These are phyloP conservation scores for Falco naumanni DNA, from an alignment of 2,797 vertebrate species.

Conservation along the genomic window DNA sequence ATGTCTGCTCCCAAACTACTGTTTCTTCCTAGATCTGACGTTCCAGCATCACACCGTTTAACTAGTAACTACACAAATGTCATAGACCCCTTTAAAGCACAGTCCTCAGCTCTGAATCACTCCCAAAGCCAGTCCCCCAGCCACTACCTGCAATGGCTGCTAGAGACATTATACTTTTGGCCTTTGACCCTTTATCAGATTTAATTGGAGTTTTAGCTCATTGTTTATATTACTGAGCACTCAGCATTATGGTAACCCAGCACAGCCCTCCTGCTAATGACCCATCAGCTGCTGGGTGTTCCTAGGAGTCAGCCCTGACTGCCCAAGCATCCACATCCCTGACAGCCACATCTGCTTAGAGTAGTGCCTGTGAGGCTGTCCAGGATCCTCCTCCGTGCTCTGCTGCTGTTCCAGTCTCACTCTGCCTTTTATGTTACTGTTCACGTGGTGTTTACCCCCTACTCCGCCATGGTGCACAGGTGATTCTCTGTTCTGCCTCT, in stretches of 20 bases:
- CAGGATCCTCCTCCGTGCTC: neutral
- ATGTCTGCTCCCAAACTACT: neutral
- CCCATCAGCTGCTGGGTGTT: neutral
- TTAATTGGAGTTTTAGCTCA: neutral
- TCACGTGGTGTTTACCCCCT: fast-evolving
- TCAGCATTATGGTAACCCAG: neutral
- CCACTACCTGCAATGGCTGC: neutral
- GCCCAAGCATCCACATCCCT: neutral
- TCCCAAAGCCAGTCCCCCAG: neutral
- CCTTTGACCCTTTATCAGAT: neutral
- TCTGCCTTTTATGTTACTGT: neutral
- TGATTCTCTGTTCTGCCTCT: neutral
- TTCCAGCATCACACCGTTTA: neutral
- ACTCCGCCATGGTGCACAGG: neutral
- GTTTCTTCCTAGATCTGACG: neutral
- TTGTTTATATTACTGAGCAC: neutral
- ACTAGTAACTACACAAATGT: neutral
- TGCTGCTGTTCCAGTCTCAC: neutral
- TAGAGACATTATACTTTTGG: neutral
- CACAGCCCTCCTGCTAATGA: neutral
- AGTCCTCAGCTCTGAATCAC: neutral
- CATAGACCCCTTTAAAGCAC: neutral
- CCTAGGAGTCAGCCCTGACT: neutral
- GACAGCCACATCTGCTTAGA: neutral
- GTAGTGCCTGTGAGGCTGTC: fast-evolving